Conservation (phyloP, 1,140 invertebrate species). For the Brachionus sp. region DNA sequence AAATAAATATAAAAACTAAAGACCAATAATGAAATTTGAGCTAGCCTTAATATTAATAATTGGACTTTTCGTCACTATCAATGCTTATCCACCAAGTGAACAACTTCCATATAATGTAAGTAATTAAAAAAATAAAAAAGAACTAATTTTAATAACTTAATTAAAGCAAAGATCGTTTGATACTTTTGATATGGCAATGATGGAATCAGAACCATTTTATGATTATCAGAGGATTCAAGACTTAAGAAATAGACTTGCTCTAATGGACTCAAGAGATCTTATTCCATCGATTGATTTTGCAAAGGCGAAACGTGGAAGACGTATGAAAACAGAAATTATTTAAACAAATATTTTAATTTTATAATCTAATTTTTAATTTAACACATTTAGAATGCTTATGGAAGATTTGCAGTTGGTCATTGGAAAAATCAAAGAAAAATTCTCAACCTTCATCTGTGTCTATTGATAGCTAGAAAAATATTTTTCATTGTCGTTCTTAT, state of each 20-base stretch:
- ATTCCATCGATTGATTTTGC: neutral
- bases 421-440: conserved; percentile 41
- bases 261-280: conserved; percentile 5
- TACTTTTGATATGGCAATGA: neutral
- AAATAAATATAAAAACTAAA: neutral
- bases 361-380: neutral
- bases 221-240: neutral
- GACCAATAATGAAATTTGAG: neutral
- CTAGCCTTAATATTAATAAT: neutral
- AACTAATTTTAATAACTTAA: neutral
- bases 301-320: conserved; percentile 31
- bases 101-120: neutral
- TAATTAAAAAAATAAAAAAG: too few relatives aligned
- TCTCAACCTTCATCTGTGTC: neutral
- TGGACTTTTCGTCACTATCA: neutral
- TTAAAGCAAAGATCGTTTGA: neutral
- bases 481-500: neutral
- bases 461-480: neutral
- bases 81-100: conserved; percentile 4
- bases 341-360: neutral
- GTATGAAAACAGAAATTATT: neutral
- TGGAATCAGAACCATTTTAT: conserved; percentile 12
- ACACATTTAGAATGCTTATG: conserved; percentile 26
- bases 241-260: neutral
- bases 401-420: conserved; percentile 38